phyloP scores from a whole-genome alignment of 2,888 invertebrate species.

The Acrobasis repandana region DNA sequence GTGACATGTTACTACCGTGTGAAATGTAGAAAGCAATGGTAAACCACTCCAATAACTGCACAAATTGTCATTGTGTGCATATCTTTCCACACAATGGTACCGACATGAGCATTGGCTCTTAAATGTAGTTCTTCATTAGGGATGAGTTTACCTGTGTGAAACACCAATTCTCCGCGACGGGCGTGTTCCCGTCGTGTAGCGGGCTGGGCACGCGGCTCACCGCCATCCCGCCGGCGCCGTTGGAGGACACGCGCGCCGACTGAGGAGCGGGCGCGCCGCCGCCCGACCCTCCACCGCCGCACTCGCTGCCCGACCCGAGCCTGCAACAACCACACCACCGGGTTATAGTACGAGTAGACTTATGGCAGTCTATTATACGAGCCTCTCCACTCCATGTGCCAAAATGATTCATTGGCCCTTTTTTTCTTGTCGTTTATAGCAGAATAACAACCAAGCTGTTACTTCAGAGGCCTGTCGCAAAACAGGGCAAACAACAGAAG shows the following conservation, averaged over 20 bases:
- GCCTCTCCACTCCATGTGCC: no score
- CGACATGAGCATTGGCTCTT: no score
- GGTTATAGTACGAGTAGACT: not conserved
- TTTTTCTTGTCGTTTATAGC: no score
- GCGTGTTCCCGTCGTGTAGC: constrained; percentile 97
- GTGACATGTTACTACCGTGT: no score
- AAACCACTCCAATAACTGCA: no score
- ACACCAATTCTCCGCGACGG: constrained; percentile 99
- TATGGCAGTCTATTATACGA: not conserved
- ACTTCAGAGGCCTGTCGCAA: no score
- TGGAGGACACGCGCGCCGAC: constrained; percentile 94
- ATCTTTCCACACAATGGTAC: no score
- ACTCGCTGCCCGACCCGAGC: constrained; percentile 84
- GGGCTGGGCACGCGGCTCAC: constrained; percentile 98
- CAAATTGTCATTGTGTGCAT: no score
- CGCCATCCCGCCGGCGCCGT: constrained; percentile 95
- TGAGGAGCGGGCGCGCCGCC: constrained; percentile 84
- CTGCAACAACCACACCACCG: constrained; percentile 76
- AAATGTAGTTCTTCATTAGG: not conserved
- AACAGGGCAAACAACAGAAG: no score
- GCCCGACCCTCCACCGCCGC: constrained; percentile 78
- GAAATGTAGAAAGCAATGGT: no score
- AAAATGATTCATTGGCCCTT: no score
- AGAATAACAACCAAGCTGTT: no score
- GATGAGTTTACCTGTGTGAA: constrained; percentile 94